These are phyloP conservation scores for Syrmaticus mikado DNA, from an alignment of 2,113 vertebrate genomes.

Conservation along the genomic window DNA sequence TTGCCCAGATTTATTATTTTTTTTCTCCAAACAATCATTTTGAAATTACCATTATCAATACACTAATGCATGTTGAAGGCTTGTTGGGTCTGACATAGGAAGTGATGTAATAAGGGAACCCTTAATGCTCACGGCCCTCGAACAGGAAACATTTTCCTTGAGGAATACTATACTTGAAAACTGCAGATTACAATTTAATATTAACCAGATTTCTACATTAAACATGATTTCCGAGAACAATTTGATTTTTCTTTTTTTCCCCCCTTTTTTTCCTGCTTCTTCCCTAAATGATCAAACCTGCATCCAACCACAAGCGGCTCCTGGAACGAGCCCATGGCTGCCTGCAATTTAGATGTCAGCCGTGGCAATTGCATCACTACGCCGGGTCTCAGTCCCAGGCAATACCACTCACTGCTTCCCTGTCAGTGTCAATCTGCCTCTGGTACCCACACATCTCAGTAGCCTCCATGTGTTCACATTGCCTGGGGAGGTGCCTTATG, in stretches of 20 bases:
- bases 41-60: constrained; percentile 76
- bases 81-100: constrained; percentile 76
- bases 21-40: constrained; percentile 52
- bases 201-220: constrained; percentile 85
- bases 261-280: background rate
- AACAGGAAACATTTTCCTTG: constrained; percentile 84
- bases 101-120: constrained; percentile 79
- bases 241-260: constrained; percentile 75
- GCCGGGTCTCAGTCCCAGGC: constrained; percentile 6
- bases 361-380: background rate
- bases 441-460: background rate
- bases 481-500: background rate
- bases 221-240: constrained; percentile 86
- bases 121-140: constrained; percentile 71
- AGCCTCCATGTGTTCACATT: background rate
- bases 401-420: constrained; percentile 47
- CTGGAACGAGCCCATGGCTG: constrained; percentile 74
- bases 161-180: constrained; percentile 81
- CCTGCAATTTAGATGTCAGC: constrained; percentile 75
- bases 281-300: constrained; percentile 71
- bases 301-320: constrained; percentile 62
- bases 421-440: constrained; percentile 13
- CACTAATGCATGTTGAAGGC: constrained; percentile 77
- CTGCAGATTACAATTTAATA: constrained; percentile 84
- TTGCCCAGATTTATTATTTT: constrained; percentile 67